Evolutionary conservation across 2,113 vertebrate genomes (phyloP).

Genomic region (Elaphurus davidianus): DNA sequence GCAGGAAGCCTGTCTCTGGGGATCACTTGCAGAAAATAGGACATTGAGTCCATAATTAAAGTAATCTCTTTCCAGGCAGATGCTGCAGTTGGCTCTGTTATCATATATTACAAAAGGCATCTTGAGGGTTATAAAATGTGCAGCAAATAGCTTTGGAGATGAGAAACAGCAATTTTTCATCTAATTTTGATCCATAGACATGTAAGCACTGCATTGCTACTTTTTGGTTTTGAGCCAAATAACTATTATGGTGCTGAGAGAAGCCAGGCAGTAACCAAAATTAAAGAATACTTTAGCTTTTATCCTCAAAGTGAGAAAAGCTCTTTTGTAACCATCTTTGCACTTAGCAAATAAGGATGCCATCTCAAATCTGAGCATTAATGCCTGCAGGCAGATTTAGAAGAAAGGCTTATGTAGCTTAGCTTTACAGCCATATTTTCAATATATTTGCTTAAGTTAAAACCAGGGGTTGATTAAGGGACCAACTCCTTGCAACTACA

Average conservation of each 20-base stretch:
- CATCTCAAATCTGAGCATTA: conserved; percentile 78
- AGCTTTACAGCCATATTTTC: conserved; percentile 73
- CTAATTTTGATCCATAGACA: conserved; percentile 87
- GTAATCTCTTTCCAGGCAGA: conserved; percentile 89
- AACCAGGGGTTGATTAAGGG: conserved; percentile 63
- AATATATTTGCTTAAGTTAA: conserved; percentile 75
- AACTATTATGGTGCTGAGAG: conserved; percentile 82
- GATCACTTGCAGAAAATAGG: conserved; percentile 87
- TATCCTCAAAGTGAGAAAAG: conserved; percentile 82
- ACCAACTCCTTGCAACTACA: conserved; percentile 57
- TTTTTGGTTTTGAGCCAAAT: conserved; percentile 81
- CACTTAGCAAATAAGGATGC: conserved; percentile 83
- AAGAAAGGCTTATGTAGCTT: conserved; percentile 80
- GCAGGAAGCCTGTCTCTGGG: conserved; percentile 81
- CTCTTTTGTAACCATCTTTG: conserved; percentile 82
- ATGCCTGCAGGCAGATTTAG: conserved; percentile 82
- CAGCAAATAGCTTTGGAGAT: conserved; percentile 85
- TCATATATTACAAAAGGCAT: conserved; percentile 87
- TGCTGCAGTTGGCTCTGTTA: conserved; percentile 87
- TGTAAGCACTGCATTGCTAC: conserved; percentile 82
- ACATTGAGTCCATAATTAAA: conserved; percentile 90
- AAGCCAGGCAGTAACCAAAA: conserved; percentile 84
- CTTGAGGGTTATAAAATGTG: conserved; percentile 88
- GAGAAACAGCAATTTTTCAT: conserved; percentile 86
- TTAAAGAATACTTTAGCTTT: conserved; percentile 84